Evolutionary conservation across 1,140 invertebrate genomes (phyloP), one percentile per base, ranked within the genome.

Genomic region (Drosophila lacteicornis): DNA sequence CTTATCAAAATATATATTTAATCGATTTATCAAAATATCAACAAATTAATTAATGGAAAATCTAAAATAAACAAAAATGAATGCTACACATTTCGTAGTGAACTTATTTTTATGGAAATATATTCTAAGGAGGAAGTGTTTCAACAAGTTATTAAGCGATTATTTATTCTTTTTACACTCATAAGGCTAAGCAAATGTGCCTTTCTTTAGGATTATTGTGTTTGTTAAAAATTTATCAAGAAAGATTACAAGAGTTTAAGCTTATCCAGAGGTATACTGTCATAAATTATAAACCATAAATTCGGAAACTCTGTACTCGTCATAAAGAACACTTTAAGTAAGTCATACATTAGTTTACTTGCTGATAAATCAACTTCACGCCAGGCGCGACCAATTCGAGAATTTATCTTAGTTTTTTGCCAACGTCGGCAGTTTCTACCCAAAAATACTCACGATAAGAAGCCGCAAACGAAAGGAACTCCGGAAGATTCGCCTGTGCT

Each of bases 371-470:
- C 11, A 45, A 27, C 1, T 51, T 33, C 27, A 22, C 17, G 30
- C 25, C 46, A 60, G 63, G 22, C 75, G 51, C 25, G 42, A 60
- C 58, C 9, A 56, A 82, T 46, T 77, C 8, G 36, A 27, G 36
- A 36, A 66, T 50, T 73, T 60, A 71, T 69, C 66, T 55, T 19
- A 60, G 43, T 27, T 27, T 27, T 17, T 33, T 82, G 85, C 55
- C 75, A 53, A 82, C 82, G 80, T 88, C 38, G 63, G 68, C 84
- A 85, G 57, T 79, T 85, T 74, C 22, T 45, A 95, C 95, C 94
- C 94, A 96, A 95, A 96, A 96, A 22, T 36, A 95, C 95, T 94
- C 94, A 96, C 96, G 96, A 96, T 86, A 96, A 93, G 87, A 96
- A 95, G 75, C 96, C 96, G 80, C 95, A 95, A 59, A 96, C 93